These are phyloP conservation scores for Engystomops pustulosus DNA, from an alignment of 2,113 vertebrate species.

Conservation along the genomic window DNA sequence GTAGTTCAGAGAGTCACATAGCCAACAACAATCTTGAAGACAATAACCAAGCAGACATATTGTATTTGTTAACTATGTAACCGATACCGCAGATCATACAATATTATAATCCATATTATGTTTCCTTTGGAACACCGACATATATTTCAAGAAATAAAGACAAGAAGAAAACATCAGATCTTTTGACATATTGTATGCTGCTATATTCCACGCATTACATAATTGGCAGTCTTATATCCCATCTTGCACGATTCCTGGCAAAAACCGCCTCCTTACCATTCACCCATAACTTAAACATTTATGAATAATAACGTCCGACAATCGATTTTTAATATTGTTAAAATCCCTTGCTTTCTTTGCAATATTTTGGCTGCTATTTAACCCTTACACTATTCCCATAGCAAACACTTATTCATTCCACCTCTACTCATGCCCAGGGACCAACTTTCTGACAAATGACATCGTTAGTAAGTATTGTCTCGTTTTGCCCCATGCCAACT, in stretches of 20 bases:
- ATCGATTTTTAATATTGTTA: not conserved
- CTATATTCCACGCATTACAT: not conserved
- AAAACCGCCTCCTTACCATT: not conserved
- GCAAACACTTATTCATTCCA: conserved; percentile 8
- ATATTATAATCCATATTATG: not conserved
- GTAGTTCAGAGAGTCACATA: too few relatives aligned
- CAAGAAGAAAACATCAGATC: not conserved
- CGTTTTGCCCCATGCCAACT: not conserved
- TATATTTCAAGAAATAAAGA: not conserved
- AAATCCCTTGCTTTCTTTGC: not conserved
- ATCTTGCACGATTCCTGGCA: conserved; percentile 18
- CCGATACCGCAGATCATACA: not conserved
- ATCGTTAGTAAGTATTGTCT: conserved; percentile 20
- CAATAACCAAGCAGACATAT: not conserved
- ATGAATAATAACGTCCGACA: conserved; percentile 1
- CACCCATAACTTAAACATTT: conserved; percentile 27
- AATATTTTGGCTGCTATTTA: conserved; percentile 10
- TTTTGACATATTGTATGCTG: not conserved
- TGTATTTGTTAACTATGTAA: not conserved
- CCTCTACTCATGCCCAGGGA: conserved; percentile 11
- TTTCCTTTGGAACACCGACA: not conserved
- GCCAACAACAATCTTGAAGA: too few relatives aligned
- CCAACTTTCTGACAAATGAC: conserved; percentile 10
- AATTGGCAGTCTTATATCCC: not conserved
- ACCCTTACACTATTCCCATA: conserved; percentile 8